phyloP scores from a whole-genome alignment of 2,113 vertebrate species.

The Nyctibius bracteatus region DNA sequence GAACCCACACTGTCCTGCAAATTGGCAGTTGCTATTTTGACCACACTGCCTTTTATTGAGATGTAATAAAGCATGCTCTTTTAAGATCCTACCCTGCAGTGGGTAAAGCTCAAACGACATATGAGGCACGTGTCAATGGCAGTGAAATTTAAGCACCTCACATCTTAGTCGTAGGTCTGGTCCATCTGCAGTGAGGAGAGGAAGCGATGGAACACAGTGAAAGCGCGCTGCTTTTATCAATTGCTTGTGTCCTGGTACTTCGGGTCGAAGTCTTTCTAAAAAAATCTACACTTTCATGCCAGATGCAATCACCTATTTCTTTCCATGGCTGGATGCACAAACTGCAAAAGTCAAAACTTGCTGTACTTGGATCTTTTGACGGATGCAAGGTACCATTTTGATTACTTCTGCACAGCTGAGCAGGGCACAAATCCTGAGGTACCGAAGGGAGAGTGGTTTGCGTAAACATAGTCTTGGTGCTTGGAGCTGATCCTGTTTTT shows the following conservation, averaged over 20 bases:
- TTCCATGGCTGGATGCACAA: background rate
- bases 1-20: background rate
- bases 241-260: background rate
- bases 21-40: conserved; percentile 7
- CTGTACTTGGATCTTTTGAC: background rate
- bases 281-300: background rate
- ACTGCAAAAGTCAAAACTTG: background rate
- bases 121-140: background rate
- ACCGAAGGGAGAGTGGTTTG: background rate
- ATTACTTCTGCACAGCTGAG: background rate
- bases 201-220: background rate
- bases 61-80: background rate
- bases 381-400: background rate
- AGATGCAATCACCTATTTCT: background rate
- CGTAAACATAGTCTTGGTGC: background rate
- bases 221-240: background rate
- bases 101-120: background rate
- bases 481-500: background rate
- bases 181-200: background rate
- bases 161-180: background rate
- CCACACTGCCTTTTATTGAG: conserved; percentile 7
- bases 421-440: background rate
- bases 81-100: background rate
- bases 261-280: background rate
- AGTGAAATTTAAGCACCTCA: background rate